Evolutionary conservation across 2,797 vertebrate genomes (phyloP).

Genomic region (Arctocebus calabarensis): DNA sequence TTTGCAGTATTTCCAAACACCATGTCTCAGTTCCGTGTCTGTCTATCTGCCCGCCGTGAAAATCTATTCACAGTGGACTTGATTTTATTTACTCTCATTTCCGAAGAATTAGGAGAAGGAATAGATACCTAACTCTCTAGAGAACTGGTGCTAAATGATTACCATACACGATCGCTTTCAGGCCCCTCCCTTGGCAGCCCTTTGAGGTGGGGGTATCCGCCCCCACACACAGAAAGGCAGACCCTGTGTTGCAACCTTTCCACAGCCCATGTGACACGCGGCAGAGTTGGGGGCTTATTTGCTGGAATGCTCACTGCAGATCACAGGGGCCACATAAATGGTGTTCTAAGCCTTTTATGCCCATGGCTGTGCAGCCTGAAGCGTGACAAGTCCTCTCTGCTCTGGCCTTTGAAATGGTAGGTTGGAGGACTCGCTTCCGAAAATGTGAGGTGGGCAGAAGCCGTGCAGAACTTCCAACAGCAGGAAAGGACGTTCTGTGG

Average conservation of each 20-base stretch:
- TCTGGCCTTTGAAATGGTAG: conserved; percentile 84
- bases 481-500: conserved; percentile 95
- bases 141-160: neutral
- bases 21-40: neutral
- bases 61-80: neutral
- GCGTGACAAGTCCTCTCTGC: neutral
- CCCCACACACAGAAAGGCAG: neutral
- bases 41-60: neutral
- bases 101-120: neutral
- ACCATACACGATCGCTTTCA: neutral
- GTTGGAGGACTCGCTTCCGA: conserved; percentile 95
- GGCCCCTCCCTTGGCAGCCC: neutral
- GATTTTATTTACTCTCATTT: conserved; percentile 30
- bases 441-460: conserved; percentile 96
- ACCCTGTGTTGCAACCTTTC: neutral
- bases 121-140: neutral
- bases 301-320: neutral
- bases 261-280: rapidly evolving
- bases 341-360: neutral
- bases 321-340: neutral
- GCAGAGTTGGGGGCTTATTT: neutral
- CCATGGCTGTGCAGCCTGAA: rapidly evolving
- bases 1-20: neutral
- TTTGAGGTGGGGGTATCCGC: neutral
- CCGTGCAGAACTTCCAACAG: conserved; percentile 90